A percentile compares a stretch with the other conserved stretches of the same genome.
phyloP scores from a whole-genome alignment of 2,113 vertebrate genomes.

The Oncorhynchus mykiss region DNA sequence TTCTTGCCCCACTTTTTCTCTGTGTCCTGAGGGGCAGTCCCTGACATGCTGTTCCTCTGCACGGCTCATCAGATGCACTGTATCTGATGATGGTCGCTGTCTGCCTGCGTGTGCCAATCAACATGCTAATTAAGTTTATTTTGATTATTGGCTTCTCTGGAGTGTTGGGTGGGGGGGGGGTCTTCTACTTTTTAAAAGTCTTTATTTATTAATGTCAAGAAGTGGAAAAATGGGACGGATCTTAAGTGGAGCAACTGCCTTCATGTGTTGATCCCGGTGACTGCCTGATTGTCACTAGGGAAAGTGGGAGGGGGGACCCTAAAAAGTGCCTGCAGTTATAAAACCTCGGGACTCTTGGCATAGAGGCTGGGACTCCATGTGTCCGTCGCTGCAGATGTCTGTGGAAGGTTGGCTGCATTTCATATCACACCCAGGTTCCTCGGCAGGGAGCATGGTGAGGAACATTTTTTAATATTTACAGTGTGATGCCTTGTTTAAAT shows the following conservation, averaged over 20 bases:
- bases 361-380: neutral
- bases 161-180: neutral
- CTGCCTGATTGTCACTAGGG: conserved; percentile 16
- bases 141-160: conserved; percentile 22
- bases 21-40: conserved; percentile 17
- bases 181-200: neutral
- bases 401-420: conserved; percentile 2
- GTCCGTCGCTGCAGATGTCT: neutral
- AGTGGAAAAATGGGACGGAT: neutral
- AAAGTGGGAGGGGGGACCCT: neutral
- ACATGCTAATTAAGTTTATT: conserved; percentile 42
- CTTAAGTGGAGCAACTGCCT: conserved; percentile 11
- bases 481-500: too few relatives aligned
- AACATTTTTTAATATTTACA: too few relatives aligned
- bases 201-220: neutral
- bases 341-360: neutral
- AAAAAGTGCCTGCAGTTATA: too few relatives aligned
- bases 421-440: conserved; percentile 1
- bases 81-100: neutral
- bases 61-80: neutral
- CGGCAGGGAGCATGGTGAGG: neutral
- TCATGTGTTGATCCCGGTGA: conserved; percentile 9
- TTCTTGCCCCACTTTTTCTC: conserved; percentile 42
- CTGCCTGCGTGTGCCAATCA: conserved; percentile 27
- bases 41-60: neutral